These are phyloP conservation scores for Alexandromys oeconomus DNA, from an alignment of 2,797 vertebrate genomes.

Conservation along the genomic window DNA sequence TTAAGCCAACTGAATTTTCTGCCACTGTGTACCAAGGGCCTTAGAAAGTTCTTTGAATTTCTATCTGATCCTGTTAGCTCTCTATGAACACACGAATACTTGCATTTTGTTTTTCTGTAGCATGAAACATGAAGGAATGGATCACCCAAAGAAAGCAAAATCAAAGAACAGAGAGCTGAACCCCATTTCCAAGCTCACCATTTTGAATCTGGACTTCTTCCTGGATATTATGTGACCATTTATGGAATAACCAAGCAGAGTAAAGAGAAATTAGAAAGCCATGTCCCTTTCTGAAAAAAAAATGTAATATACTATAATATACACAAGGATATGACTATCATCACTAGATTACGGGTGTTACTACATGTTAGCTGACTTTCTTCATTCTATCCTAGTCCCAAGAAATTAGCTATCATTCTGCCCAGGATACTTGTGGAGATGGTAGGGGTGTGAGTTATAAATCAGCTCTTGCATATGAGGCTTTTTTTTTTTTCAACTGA, in stretches of 20 bases:
- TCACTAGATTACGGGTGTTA: neutral
- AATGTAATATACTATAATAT: neutral
- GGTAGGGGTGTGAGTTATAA: neutral
- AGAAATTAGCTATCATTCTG: neutral
- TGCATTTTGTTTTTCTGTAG: neutral
- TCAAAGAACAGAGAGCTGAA: neutral
- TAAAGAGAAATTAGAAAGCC: neutral
- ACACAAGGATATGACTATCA: neutral
- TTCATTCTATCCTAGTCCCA: neutral
- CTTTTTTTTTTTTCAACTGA: neutral
- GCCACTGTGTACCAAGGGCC: too few relatives aligned
- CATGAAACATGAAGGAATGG: neutral
- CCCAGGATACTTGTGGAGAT: neutral
- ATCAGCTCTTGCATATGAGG: neutral
- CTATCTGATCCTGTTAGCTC: neutral
- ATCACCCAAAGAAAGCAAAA: neutral
- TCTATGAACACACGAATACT: neutral
- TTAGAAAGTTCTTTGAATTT: neutral
- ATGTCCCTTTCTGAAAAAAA: neutral
- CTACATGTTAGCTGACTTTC: neutral
- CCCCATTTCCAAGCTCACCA: neutral
- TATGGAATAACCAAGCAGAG: neutral
- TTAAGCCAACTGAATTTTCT: neutral
- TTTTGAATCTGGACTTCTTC: neutral
- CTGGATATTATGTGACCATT: neutral